Percentiles rank a stretch among this genome's conserved stretches.
These are phyloP conservation scores for Malaclemys terrapin DNA, from an alignment of 2,113 vertebrate genomes.

Conservation along the genomic window DNA sequence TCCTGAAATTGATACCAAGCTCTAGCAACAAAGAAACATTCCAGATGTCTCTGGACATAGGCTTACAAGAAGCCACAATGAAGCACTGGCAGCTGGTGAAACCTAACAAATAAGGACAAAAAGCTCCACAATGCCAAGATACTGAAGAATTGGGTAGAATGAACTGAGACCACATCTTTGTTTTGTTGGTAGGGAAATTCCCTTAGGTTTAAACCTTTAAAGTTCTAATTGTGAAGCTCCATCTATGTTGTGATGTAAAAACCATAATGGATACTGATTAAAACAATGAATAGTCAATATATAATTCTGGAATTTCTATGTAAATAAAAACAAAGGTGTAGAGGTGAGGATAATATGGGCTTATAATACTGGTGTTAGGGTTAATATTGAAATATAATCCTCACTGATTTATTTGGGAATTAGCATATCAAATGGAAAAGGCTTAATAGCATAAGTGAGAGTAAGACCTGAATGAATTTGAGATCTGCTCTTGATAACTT, in stretches of 20 bases:
- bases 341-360: background rate
- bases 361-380: background rate
- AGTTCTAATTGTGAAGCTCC: conserved; percentile 7
- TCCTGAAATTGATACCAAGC: background rate
- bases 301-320: background rate
- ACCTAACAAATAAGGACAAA: background rate
- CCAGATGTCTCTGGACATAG: background rate
- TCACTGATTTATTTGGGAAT: no score
- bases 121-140: background rate
- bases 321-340: background rate
- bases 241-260: background rate
- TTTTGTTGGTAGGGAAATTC: conserved; percentile 52
- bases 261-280: background rate
- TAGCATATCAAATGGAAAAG: background rate
- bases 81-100: background rate
- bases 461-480: background rate
- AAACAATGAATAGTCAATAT: background rate
- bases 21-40: background rate
- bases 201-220: conserved; percentile 37
- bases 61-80: no score
- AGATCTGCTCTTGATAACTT: background rate
- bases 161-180: background rate
- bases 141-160: background rate
- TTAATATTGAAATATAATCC: background rate
- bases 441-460: background rate